Percentiles rank a stretch among this genome's conserved stretches.
Evolutionary conservation across 30 jellyfish, hydroid and myxozoan genomes (phyloP).

Genomic region (Pseudorhiza aurosa): DNA sequence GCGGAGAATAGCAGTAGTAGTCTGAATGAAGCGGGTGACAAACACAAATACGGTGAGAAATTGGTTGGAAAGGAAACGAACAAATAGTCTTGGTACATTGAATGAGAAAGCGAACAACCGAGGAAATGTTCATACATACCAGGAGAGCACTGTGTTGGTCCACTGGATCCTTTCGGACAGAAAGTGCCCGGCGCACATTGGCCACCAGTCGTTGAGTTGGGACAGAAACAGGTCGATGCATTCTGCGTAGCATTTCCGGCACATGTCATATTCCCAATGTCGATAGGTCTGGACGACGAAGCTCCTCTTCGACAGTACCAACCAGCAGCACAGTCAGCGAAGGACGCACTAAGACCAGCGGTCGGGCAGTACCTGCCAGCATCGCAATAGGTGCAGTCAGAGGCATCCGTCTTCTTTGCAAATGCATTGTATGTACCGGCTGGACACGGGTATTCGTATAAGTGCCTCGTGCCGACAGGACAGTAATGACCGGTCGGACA

Average conservation of each 20-base stretch:
- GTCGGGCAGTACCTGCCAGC: constrained; percentile 91
- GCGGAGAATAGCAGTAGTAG: no score
- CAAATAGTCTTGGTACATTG: no score
- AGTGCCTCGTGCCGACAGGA: constrained; percentile 69
- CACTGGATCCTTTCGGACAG: constrained; percentile 84
- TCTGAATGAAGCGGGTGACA: no score
- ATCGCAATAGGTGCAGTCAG: constrained; percentile 86
- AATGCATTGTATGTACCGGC: constrained; percentile 81
- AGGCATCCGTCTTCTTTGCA: constrained; percentile 35
- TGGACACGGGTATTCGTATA: constrained; percentile 78
- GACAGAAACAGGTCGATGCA: constrained; percentile 75
- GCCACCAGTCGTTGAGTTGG: constrained; percentile 92
- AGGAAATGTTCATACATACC: constrained; percentile 30
- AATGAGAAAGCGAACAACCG: no score
- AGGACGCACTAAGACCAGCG: constrained; percentile 68
- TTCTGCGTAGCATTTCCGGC: constrained; percentile 59
- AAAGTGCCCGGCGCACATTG: constrained; percentile 83
- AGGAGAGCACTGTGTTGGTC: constrained; percentile 80
- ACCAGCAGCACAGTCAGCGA: constrained; percentile 81
- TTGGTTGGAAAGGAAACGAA: no score
- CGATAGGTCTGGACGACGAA: constrained; percentile 79
- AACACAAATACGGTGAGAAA: no score
- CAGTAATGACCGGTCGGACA: constrained; percentile 90
- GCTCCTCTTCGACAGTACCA: constrained; percentile 95
- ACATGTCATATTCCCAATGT: constrained; percentile 73